Evolutionary conservation across 1,140 invertebrate species (phyloP).

Genomic region (Ceratosolen fusciceps): DNA sequence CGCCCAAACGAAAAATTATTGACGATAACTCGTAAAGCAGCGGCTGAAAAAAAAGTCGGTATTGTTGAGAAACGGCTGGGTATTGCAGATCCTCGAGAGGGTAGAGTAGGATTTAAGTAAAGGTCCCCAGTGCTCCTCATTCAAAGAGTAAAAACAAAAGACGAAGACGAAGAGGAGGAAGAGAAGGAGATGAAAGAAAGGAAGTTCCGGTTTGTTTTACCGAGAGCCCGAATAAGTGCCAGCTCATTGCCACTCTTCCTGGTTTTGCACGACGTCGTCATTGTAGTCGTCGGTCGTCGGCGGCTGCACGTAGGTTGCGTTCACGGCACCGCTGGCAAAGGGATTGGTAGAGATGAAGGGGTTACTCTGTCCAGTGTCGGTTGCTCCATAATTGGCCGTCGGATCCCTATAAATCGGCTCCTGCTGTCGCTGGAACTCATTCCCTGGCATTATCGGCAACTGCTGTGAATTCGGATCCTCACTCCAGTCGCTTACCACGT

Average conservation of each 20-base stretch:
- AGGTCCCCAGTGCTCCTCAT: too few relatives aligned
- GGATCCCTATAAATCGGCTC: constrained; percentile 47
- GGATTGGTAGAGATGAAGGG: constrained; percentile 69
- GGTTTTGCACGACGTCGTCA: constrained; percentile 63
- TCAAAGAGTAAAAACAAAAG: background rate
- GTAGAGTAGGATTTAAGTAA: background rate
- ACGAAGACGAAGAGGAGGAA: too few relatives aligned
- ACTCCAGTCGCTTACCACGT: background rate
- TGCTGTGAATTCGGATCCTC: background rate
- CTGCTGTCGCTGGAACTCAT: constrained; percentile 54
- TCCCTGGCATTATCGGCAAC: constrained; percentile 40
- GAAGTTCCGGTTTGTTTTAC: constrained; percentile 23
- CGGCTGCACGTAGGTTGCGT: constrained; percentile 63
- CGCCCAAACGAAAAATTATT: background rate
- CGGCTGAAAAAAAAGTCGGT: background rate
- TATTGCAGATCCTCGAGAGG: background rate
- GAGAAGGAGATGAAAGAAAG: background rate
- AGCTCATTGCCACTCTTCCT: constrained; percentile 63
- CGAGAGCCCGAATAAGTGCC: background rate
- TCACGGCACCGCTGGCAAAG: constrained; percentile 61
- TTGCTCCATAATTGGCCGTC: constrained; percentile 66
- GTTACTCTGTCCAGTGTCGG: constrained; percentile 62
- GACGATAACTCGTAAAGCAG: background rate
- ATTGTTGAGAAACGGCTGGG: background rate
- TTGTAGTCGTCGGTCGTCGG: constrained; percentile 63